Evolutionary conservation across 2,888 invertebrate species (phyloP), one percentile per base, ranked within the genome.

Genomic region (Conchocele bisecta): DNA sequence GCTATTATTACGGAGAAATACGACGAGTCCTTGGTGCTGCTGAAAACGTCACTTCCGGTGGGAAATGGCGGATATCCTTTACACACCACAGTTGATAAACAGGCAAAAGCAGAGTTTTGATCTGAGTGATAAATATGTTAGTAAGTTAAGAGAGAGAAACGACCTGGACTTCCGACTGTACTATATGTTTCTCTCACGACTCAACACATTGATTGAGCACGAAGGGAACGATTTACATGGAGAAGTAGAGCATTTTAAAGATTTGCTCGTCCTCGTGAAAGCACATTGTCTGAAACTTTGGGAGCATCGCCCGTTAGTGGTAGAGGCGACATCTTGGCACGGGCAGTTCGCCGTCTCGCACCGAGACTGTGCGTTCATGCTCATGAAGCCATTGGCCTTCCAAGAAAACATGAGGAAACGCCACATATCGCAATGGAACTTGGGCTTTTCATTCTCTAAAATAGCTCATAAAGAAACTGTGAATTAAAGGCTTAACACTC

Each of bases 141-240:
- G 41, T n/a, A 76, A 72, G 22, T 76, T 76, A 15, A 35, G 72
- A 15, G 53, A 60, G 13, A 65, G 76, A 50, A 76, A 76, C 35
- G 72, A 64, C 46, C 59, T 76, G 0, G 76, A 76, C 50, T 53
- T 57, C 42, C 65, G 57, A 26, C 48, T 76, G 17, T 76, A 76
- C 39, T 50, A 72, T 29, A 58, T 44, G 50, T 76, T 72, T 51
- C 54, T 51, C 46, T 26, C 58, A 11, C 46, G 44, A 7, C 72
- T 72, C 20, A 39, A 61, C 24, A 22, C 56, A 26, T 46, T 48
- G 35, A 3, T 72, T 6, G 46, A 58, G 7, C 17, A 29, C 2
- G 54, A 60, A 15, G 56, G 41, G n/a, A n/a, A n/a, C 2, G 76
- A 69, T 29, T 72, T 72, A 41, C 51, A 42, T n/a, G 61, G 61